phyloP scores from a whole-genome alignment of 2,888 invertebrate genomes.

The Tanypteryx hageni region DNA sequence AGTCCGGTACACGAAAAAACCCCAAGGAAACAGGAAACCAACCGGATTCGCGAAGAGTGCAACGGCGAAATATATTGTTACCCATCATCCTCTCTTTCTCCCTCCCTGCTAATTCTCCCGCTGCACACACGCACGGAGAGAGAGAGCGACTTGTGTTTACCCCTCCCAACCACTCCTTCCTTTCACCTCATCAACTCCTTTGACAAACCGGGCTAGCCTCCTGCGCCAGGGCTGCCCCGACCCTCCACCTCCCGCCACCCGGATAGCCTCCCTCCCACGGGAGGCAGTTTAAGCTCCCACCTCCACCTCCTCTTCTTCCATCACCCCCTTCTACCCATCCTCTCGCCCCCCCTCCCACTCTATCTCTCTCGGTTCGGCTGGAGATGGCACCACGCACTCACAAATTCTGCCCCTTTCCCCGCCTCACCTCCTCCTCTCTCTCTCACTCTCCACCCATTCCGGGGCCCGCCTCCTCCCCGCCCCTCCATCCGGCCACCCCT shows the following conservation, averaged over 20 bases:
- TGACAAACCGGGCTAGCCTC: slow-evolving; percentile 63
- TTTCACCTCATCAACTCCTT: slow-evolving; percentile 64
- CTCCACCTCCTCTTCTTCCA: background rate
- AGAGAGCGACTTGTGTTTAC: slow-evolving; percentile 30
- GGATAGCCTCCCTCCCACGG: slow-evolving; percentile 56
- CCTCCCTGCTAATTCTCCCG: slow-evolving; percentile 2
- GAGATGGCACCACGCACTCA: slow-evolving; percentile 62
- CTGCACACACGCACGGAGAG: slow-evolving; percentile 23
- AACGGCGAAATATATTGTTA: background rate
- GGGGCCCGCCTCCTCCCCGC: background rate
- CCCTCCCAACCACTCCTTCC: slow-evolving; percentile 49
- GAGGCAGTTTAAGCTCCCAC: slow-evolving; percentile 46
- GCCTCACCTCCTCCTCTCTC: background rate
- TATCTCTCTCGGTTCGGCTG: slow-evolving; percentile 59
- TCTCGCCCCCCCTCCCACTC: background rate
- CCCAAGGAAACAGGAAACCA: background rate
- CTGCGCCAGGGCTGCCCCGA: slow-evolving; percentile 42
- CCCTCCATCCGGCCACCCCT: slow-evolving; percentile 29
- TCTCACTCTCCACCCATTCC: background rate
- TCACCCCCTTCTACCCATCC: background rate
- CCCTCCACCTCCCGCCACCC: background rate
- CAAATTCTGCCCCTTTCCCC: slow-evolving; percentile 34
- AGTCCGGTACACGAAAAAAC: background rate
- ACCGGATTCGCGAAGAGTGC: background rate
- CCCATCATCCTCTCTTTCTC: slow-evolving; percentile 39